These are phyloP conservation scores for Venturia canescens DNA, from an alignment of 1,140 invertebrate genomes.

Conservation along the genomic window DNA sequence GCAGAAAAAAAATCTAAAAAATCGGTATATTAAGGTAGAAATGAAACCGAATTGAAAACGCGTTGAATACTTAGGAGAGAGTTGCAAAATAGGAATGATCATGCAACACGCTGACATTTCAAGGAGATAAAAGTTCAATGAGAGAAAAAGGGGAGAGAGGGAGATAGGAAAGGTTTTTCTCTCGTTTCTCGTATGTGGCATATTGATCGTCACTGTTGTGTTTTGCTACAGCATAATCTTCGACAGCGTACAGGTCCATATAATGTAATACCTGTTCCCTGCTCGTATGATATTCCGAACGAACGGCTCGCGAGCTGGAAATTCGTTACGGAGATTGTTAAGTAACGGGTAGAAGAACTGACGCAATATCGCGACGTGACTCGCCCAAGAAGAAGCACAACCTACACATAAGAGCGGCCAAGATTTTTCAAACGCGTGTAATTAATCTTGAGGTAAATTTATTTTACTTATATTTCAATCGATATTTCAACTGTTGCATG, in stretches of 20 bases:
- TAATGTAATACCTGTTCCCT: conserved; percentile 5
- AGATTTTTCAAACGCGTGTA: background rate
- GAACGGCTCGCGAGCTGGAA: background rate
- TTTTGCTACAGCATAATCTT: conserved; percentile 1
- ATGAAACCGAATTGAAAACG: too few species aligned
- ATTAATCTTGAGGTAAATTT: background rate
- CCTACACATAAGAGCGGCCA: background rate
- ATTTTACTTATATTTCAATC: too few species aligned
- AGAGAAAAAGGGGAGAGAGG: too few species aligned
- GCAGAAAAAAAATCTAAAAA: too few species aligned
- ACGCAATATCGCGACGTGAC: conserved; percentile 2
- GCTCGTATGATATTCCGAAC: background rate
- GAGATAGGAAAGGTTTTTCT: background rate
- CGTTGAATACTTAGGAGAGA: too few species aligned
- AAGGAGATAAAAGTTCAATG: too few species aligned
- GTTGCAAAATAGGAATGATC: too few species aligned
- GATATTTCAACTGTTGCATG: too few species aligned
- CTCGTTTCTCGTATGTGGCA: background rate
- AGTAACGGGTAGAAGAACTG: background rate
- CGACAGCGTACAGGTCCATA: background rate
- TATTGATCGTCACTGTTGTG: background rate
- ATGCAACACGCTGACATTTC: too few species aligned
- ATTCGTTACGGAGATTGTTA: conserved; percentile 16
- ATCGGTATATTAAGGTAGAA: too few species aligned
- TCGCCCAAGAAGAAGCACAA: background rate